phyloP scores from a whole-genome alignment of 2,113 vertebrate genomes.

The Garra rufa region DNA sequence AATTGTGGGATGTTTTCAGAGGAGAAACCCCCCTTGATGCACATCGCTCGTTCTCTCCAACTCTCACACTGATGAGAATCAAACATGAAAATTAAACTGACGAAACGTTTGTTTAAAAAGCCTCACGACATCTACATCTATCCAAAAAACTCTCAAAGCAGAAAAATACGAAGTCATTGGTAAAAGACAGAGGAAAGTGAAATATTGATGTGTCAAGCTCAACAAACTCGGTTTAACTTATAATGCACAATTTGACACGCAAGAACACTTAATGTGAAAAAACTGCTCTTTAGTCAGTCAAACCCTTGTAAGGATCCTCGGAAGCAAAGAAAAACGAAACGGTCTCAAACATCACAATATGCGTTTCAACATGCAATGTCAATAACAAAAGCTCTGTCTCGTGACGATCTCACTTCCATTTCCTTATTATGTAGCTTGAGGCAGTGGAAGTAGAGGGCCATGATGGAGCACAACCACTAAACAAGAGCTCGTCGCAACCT shows the following conservation, averaged over 20 bases:
- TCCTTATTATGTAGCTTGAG: constrained; percentile 78
- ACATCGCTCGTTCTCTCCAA: constrained; percentile 48
- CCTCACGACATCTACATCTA: not conserved
- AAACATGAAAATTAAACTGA: constrained; percentile 59
- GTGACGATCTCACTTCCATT: constrained; percentile 80
- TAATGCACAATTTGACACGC: not conserved
- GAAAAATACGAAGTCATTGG: not conserved
- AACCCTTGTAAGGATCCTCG: not conserved
- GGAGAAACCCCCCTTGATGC: constrained; percentile 60
- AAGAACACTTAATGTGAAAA: not conserved
- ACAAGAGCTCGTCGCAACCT: constrained; percentile 11
- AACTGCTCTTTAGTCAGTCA: not conserved
- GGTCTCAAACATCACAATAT: constrained; percentile 60
- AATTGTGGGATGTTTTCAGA: constrained; percentile 72
- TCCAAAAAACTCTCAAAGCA: not conserved
- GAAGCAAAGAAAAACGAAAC: not conserved
- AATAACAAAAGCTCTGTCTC: constrained; percentile 73
- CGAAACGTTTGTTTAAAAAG: constrained; percentile 37
- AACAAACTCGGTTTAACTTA: not conserved
- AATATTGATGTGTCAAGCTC: not conserved
- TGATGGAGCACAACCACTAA: constrained; percentile 55
- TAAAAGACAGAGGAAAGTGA: not conserved
- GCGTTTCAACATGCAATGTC: constrained; percentile 67
- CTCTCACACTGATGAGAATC: constrained; percentile 65
- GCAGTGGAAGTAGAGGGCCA: constrained; percentile 63